Evolutionary conservation across 2,113 vertebrate species (phyloP), one percentile per base, ranked within the genome.

Genomic region (Clarias batrachus): DNA sequence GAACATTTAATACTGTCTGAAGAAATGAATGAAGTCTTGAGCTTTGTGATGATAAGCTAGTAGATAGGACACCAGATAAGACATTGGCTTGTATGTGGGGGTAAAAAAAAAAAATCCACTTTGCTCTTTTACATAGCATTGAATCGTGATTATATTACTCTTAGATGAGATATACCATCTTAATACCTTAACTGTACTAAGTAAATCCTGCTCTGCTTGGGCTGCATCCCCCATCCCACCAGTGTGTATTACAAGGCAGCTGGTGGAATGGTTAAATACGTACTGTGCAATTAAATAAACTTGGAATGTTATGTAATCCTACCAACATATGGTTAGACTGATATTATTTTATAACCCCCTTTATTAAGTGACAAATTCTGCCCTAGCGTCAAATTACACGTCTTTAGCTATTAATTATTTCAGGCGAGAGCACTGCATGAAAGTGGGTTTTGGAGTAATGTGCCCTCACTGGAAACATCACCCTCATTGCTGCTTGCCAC

Each of bases 401-500:
- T 59, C 85, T 68, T 81, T 85, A 60, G 57, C 73, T 86, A 74
- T 85, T 73, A 83, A 86, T 84, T 78, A 86, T 88, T 83, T 71
- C 48, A 65, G 54, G 13, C 62, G 63, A 6, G 27, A 37, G 0
- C 60, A 70, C 52, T 84, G 59, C n/a, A 70, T 27, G 85, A 71
- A 33, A 81, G 76, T 33, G 68, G 56, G 68, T 86, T 87, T 71
- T 86, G 54, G 84, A 84, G 71, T 82, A 82, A 79, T 27, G 52
- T 87, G 83, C 87, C 87, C 86, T 86, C 59, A 56, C 23, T 87
- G 79, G 76, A 86, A 88, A 88, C 78, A 89, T 81, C 82, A 83
- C 65, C 79, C 86, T 76, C 83, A 85, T 88, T 86, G 86, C 84
- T 83, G 78, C 66, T 86, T 81, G 56, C 62, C 82, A 82, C 57